These are phyloP conservation scores for Tricholaema leucomelas DNA, from an alignment of 2,113 vertebrate species.

Conservation along the genomic window DNA sequence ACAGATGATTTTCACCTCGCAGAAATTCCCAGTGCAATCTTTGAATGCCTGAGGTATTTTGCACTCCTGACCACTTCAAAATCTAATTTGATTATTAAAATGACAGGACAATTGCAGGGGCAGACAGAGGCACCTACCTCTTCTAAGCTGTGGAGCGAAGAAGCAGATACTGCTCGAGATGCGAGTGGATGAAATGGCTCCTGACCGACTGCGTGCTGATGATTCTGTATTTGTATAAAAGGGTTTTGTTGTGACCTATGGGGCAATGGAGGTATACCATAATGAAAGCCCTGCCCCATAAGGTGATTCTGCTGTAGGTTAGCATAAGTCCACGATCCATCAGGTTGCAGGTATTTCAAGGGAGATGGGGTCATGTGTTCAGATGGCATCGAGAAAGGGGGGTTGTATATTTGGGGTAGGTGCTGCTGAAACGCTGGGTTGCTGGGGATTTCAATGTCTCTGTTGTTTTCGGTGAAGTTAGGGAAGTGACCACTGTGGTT, in stretches of 20 bases:
- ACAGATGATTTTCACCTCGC: background rate
- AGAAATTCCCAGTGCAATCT: background rate
- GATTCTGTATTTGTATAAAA: slow-evolving; percentile 92
- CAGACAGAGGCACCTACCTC: slow-evolving; percentile 80
- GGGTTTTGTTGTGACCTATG: slow-evolving; percentile 90
- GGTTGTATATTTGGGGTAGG: slow-evolving; percentile 82
- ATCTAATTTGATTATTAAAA: background rate
- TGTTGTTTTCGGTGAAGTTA: slow-evolving; percentile 81
- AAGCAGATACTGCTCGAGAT: slow-evolving; percentile 88
- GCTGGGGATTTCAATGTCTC: slow-evolving; percentile 84
- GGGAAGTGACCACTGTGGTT: slow-evolving; percentile 81
- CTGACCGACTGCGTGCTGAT: slow-evolving; percentile 85
- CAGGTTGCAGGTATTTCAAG: slow-evolving; percentile 93
- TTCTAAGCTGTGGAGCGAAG: slow-evolving; percentile 94
- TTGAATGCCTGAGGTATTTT: accelerated
- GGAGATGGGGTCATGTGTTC: slow-evolving; percentile 86
- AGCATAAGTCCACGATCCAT: slow-evolving; percentile 92
- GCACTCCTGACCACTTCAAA: background rate
- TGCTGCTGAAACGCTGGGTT: slow-evolving; percentile 86
- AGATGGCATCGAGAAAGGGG: slow-evolving; percentile 86
- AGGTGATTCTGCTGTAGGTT: slow-evolving; percentile 89
- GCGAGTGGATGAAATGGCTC: slow-evolving; percentile 90
- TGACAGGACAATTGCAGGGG: background rate
- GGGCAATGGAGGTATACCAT: slow-evolving; percentile 88
- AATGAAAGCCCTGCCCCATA: slow-evolving; percentile 89